Conservation (phyloP, 2,797 vertebrate species). For the Naso thynnoides region DNA sequence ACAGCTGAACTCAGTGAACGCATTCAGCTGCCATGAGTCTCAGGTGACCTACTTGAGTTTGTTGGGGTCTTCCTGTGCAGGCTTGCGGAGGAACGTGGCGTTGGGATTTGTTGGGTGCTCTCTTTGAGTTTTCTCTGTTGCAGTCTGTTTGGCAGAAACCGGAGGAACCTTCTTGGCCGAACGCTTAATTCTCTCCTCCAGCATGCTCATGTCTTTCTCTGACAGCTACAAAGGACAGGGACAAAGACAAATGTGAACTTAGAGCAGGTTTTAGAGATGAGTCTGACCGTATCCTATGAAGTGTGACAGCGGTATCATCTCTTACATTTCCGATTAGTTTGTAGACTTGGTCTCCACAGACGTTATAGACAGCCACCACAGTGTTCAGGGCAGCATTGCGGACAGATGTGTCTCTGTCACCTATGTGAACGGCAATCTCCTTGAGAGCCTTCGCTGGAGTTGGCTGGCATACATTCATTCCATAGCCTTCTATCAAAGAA, state of each 20-base stretch:
- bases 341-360: constrained; percentile 97
- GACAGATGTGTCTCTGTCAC: constrained; percentile 95
- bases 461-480: constrained; percentile 96
- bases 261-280: neutral
- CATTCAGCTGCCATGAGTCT: neutral
- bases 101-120: constrained; percentile 85
- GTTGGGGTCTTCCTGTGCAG: constrained; percentile 93
- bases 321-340: constrained; percentile 98
- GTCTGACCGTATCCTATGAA: neutral
- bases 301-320: neutral
- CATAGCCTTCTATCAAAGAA: constrained; percentile 83
- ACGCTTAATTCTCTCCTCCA: constrained; percentile 97
- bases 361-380: constrained; percentile 95
- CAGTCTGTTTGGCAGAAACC: constrained; percentile 85
- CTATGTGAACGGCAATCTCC: constrained; percentile 96
- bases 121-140: constrained; percentile 86
- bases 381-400: constrained; percentile 98
- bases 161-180: constrained; percentile 93
- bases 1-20: neutral
- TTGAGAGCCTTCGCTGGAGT: constrained; percentile 95
- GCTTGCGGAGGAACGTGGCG: constrained; percentile 89
- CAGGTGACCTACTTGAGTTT: constrained; percentile 93
- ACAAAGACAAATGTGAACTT: neutral
- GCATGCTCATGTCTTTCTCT: constrained; percentile 99
- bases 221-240: constrained; percentile 86